Evolutionary conservation across 2,888 invertebrate genomes (phyloP).

Genomic region (Drosophila mayaguana): DNA sequence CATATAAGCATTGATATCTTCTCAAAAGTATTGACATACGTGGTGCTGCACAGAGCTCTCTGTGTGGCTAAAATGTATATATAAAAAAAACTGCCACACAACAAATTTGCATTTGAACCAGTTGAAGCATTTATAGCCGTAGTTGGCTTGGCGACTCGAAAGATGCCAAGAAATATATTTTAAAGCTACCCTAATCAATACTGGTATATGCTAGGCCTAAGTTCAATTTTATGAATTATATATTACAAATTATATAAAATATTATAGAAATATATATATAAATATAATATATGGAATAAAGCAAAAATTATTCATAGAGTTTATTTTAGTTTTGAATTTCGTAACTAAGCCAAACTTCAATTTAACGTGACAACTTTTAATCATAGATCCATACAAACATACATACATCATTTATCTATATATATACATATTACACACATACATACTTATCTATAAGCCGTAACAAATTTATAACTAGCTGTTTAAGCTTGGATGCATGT

Average conservation of each 20-base stretch:
- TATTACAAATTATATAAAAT: slow-evolving; percentile 18
- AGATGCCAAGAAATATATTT: slow-evolving; percentile 19
- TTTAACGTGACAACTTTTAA: slow-evolving; percentile 31
- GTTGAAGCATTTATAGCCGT: slow-evolving; percentile 73
- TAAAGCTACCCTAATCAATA: slow-evolving; percentile 27
- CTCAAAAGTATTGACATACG: slow-evolving; percentile 57
- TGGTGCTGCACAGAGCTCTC: slow-evolving; percentile 51
- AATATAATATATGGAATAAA: slow-evolving; percentile 8
- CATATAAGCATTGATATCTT: slow-evolving; percentile 61
- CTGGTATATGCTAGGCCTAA: slow-evolving; percentile 32
- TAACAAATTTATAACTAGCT: slow-evolving; percentile 68
- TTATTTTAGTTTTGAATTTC: slow-evolving; percentile 36
- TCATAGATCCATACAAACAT: slow-evolving; percentile 17
- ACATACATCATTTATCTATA: slow-evolving; percentile 16
- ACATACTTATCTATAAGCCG: slow-evolving; percentile 23
- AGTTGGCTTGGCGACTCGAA: slow-evolving; percentile 24
- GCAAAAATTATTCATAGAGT: slow-evolving; percentile 37
- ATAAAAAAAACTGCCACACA: slow-evolving; percentile 61
- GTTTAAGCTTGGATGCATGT: slow-evolving; percentile 82
- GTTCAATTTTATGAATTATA: slow-evolving; percentile 25
- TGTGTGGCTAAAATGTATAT: slow-evolving; percentile 69
- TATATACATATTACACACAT: slow-evolving; percentile 11
- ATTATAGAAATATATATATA: slow-evolving; percentile 15
- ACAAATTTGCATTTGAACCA: slow-evolving; percentile 69
- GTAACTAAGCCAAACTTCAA: slow-evolving; percentile 42